phyloP scores from a whole-genome alignment of 2,888 invertebrate species.

The Dugesia japonica region DNA sequence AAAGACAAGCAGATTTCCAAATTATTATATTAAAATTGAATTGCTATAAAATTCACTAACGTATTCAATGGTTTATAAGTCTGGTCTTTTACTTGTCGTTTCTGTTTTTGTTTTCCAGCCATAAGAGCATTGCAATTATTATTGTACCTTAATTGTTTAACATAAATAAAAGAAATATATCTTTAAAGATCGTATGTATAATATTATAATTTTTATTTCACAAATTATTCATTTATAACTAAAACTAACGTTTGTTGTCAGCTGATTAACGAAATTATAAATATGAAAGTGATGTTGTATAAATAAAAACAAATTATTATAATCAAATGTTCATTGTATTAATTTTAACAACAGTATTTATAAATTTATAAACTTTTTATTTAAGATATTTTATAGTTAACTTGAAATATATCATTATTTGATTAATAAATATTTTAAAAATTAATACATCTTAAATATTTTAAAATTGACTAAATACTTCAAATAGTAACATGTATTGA shows the following conservation, averaged over 20 bases:
- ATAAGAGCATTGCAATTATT: not conserved
- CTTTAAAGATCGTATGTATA: not conserved
- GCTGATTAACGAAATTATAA: conserved; percentile 20
- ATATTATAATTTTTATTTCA: not conserved
- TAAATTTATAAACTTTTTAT: too few species aligned
- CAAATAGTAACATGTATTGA: too few species aligned
- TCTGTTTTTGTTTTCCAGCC: conserved; percentile 9
- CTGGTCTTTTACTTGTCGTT: not conserved
- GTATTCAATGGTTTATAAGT: not conserved
- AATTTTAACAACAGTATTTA: not conserved
- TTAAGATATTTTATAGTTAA: too few species aligned
- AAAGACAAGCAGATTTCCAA: not conserved
- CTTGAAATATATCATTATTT: too few species aligned
- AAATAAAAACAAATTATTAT: conserved; percentile 5
- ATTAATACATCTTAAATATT: too few species aligned
- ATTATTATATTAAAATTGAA: not conserved
- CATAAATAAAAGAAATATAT: not conserved
- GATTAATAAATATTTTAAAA: too few species aligned
- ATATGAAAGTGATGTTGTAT: conserved; percentile 20
- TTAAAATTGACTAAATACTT: too few species aligned
- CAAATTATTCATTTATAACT: not conserved
- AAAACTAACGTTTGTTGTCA: conserved; percentile 10
- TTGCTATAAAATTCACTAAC: not conserved
- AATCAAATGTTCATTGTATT: not conserved
- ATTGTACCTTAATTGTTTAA: not conserved